Evolutionary conservation across 1,140 invertebrate species (phyloP), one percentile per base, ranked within the genome.

Genomic region (Littorina saxatilis): DNA sequence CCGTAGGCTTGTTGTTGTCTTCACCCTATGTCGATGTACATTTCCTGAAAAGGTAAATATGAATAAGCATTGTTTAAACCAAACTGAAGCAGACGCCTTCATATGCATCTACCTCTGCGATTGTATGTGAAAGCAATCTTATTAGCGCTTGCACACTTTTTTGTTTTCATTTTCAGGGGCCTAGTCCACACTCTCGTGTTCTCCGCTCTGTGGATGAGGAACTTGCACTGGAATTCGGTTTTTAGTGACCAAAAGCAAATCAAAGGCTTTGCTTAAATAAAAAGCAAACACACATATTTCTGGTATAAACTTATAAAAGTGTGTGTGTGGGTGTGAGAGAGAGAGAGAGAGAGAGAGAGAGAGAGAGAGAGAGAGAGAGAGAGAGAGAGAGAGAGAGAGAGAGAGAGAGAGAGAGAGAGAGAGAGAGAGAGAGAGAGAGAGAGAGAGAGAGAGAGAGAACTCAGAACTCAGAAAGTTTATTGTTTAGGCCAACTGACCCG

Each of bases 271-370:
- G n/a, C n/a, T n/a, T n/a, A n/a, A n/a, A n/a, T n/a, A n/a, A n/a
- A n/a, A n/a, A n/a, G n/a, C 47, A 50, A 20, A 20, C 47, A 50
- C 9, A 50, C 47, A 50, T 50, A 50, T 50, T 50, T 50, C 9
- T 50, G 9, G 47, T 50, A 11, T 9, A 50, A 50, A 27, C 9
- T 27, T 66, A 27, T 66, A n/a, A 66, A 11, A 27, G 32, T 9
- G 61, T 15, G 23, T 15, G 61, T 15, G 61, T 9, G 61, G 11
- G 61, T 15, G 61, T 9, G 61, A 43, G 61, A 43, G 27, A 47
- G 55, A 58, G 20, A 39, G 23, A 70, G 35, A n/a, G 66, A 79
- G 27, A 79, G 78, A 43, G 15, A 43, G 32, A 61, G 43, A 79
- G 39, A 79, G 32, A 37, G 7, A 63, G 15, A 52, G 58, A 5